Conservation (phyloP, 2,797 vertebrate species). For the Clarias platycephalus region DNA sequence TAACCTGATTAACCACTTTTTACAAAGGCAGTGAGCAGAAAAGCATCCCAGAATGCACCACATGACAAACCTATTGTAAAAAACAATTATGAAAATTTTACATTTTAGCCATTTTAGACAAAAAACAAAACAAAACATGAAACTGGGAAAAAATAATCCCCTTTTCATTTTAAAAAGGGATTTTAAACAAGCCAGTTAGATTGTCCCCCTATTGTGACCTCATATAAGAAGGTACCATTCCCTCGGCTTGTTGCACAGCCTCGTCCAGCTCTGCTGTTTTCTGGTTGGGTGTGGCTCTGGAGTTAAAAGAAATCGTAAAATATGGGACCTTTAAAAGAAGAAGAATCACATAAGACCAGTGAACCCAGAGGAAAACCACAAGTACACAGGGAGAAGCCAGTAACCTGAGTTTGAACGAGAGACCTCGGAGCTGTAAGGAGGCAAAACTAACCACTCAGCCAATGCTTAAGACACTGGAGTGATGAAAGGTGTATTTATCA, state of each 20-base stretch:
- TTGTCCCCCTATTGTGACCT: too few species aligned
- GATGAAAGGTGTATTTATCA: slow-evolving; percentile 15
- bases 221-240: too few species aligned
- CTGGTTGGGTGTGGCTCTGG: too few species aligned
- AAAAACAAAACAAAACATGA: too few species aligned
- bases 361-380: not conserved
- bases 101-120: too few species aligned
- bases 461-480: not conserved
- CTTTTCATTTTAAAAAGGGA: too few species aligned
- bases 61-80: not conserved
- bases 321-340: not conserved
- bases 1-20: not conserved
- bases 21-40: not conserved
- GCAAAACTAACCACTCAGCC: not conserved
- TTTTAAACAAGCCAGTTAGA: too few species aligned
- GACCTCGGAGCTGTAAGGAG: not conserved
- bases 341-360: not conserved
- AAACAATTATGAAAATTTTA: too few species aligned
- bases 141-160: too few species aligned
- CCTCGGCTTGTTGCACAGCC: too few species aligned
- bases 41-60: not conserved
- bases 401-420: slow-evolving; percentile 1
- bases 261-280: too few species aligned
- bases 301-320: too few species aligned
- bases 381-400: not conserved